Evolutionary conservation across 1,140 invertebrate genomes (phyloP).

Genomic region (Sesamia nonagrioides): DNA sequence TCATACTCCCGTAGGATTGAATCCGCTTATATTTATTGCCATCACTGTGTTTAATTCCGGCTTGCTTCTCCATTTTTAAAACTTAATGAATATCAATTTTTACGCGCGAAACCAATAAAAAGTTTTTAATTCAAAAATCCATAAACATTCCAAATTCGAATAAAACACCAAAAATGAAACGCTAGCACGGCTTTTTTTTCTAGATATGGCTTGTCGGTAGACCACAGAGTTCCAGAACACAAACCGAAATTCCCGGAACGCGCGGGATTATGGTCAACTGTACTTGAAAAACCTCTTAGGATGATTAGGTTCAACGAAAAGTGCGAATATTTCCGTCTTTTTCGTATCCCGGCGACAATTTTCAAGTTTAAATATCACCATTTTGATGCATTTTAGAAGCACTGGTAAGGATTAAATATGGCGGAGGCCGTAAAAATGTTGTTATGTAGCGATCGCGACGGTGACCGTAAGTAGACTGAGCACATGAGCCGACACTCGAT

Average conservation of each 20-base stretch:
- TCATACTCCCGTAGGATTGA: conserved; percentile 84
- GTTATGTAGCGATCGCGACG: conserved; percentile 26
- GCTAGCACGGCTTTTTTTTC: conserved; percentile 16
- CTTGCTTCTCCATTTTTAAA: conserved; percentile 65
- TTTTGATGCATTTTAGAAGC: conserved; percentile 84
- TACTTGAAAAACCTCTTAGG: conserved; percentile 85
- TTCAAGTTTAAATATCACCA: conserved; percentile 70
- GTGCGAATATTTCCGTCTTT: conserved; percentile 70
- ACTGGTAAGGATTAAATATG: conserved; percentile 42
- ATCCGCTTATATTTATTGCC: conserved; percentile 70
- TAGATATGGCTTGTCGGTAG: conserved; percentile 53
- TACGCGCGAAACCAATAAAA: conserved; percentile 32
- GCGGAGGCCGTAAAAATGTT: conserved; percentile 45
- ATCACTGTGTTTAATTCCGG: not conserved
- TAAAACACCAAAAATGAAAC: conserved; percentile 9
- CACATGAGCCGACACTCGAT: not conserved
- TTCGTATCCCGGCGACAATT: conserved; percentile 67
- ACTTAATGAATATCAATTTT: conserved; percentile 18
- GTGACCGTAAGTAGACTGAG: conserved; percentile 48
- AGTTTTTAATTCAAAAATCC: conserved; percentile 19
- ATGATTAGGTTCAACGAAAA: conserved; percentile 81
- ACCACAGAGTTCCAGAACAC: conserved; percentile 60
- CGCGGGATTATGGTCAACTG: conserved; percentile 78
- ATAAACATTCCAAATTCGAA: conserved; percentile 34
- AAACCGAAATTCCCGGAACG: conserved; percentile 68